Base-by-base conservation (phyloP, 2,888 invertebrate genomes). In the Nineta flava region DNA sequence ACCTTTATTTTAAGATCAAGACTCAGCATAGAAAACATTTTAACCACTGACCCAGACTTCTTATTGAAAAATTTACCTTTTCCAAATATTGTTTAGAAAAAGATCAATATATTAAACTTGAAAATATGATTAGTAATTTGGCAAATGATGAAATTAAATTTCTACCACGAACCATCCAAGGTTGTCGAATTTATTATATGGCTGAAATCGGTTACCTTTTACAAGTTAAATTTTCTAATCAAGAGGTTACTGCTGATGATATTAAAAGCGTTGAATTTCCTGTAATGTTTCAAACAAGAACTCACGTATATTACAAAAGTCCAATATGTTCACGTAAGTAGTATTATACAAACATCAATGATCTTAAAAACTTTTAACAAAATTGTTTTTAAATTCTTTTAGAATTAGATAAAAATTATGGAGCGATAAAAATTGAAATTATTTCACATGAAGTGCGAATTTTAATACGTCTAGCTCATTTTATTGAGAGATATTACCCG, bases 171-270 rank as follows among this genome's bases (percentile, higher is more conserved):
- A 79, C 76, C 62, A 73, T 90, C 35, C 66, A 73, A 21, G 75
- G 77, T 57, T 84, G 83, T 59, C 73, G 74, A 13, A 76, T 84
- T 65, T 64, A 81, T 48, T 83, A 82, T 62, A 71, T 84, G 60
- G 83, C 84, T 1, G 82, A 85, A 63, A 72, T 86, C 53, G 87
- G 91, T 0, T 88, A 87, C 66, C 67, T 91, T 53, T 69, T 92
- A 10, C 81, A 80, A 0, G 75, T 91, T n/a, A 80, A 79, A 48
- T 71, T 75, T 52, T 81, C 83, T 76, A 45, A 44, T 10, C 34
- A 44, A n/a, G 16, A 35, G 10, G 3, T 49, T 21, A 44, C 44
- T 17, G 35, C 9, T 10, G 44, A 43, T 2, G 49, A 49, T n/a
- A 38, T 49, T 34, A 35, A 49, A 42, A 44, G 44, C 6, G 13